Evolutionary conservation across 2,797 vertebrate species (phyloP).

Genomic region (Channa striata): DNA sequence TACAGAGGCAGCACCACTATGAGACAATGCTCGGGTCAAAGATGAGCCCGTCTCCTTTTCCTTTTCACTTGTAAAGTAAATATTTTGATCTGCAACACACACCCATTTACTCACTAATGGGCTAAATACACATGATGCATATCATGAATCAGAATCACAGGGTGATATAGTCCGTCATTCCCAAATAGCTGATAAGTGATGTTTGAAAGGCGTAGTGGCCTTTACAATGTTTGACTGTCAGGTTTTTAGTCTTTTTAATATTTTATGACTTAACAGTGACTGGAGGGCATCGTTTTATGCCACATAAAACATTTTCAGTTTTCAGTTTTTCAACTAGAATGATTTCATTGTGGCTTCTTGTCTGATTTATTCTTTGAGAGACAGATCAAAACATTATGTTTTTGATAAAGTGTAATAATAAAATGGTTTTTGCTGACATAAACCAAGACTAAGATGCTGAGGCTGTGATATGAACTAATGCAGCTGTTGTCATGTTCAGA

Average conservation of each 20-base stretch:
- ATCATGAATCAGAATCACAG: neutral
- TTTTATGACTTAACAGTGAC: neutral
- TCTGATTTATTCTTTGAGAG: constrained; percentile 6
- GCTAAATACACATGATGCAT: constrained; percentile 16
- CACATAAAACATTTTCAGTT: neutral
- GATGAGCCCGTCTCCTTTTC: constrained; percentile 80
- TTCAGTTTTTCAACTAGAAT: too few species aligned
- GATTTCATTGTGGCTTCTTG: neutral
- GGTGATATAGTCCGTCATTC: constrained; percentile 12
- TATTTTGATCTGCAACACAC: constrained; percentile 72
- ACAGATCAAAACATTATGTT: constrained; percentile 9
- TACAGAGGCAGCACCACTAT: constrained; percentile 72
- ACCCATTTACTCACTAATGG: constrained; percentile 44
- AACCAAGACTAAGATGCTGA: neutral
- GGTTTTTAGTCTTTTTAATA: neutral
- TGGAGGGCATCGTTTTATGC: neutral
- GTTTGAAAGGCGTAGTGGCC: neutral
- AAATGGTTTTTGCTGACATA: neutral
- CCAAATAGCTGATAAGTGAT: neutral
- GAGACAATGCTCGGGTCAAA: constrained; percentile 84
- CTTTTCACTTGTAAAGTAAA: constrained; percentile 82
- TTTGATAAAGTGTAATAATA: neutral
- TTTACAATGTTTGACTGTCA: neutral
- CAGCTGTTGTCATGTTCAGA: too few species aligned
- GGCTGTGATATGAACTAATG: neutral